Conservation (phyloP, 2,113 vertebrate genomes). For the Mohoua ochrocephala region DNA sequence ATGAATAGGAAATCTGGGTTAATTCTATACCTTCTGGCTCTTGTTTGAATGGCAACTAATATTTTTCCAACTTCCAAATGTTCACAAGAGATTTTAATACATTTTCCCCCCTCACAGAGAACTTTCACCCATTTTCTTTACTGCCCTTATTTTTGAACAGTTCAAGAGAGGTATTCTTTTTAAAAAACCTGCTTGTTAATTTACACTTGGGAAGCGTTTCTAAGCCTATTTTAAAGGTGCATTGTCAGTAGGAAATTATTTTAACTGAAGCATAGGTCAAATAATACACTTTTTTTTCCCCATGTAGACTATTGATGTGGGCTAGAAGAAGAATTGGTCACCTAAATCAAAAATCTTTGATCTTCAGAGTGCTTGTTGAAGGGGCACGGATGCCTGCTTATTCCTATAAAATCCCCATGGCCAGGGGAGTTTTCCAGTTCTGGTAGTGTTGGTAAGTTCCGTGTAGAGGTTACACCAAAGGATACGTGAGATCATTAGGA, state of each 20-base stretch:
- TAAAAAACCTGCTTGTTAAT: not conserved
- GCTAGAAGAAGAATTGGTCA: not conserved
- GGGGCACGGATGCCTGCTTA: not conserved
- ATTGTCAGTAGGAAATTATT: not conserved
- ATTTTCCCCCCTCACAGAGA: fast-evolving
- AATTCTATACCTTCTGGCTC: not conserved
- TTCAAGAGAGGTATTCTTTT: not conserved
- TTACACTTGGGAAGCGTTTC: not conserved
- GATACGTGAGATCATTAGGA: not conserved
- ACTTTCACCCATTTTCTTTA: not conserved
- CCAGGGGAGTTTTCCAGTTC: not conserved
- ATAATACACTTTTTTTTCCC: not conserved
- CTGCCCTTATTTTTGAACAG: not conserved
- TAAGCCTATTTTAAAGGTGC: not conserved
- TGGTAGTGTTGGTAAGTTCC: not conserved
- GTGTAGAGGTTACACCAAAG: not conserved
- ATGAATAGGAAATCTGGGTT: not conserved
- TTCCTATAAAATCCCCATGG: not conserved
- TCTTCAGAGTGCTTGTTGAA: not conserved
- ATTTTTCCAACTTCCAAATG: not conserved
- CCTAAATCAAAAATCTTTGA: not conserved
- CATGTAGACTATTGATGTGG: not conserved
- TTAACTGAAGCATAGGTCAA: not conserved
- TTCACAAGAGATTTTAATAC: not conserved
- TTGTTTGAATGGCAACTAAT: not conserved